Conservation (phyloP, 2,888 invertebrate species). For the Agrilus mali region DNA sequence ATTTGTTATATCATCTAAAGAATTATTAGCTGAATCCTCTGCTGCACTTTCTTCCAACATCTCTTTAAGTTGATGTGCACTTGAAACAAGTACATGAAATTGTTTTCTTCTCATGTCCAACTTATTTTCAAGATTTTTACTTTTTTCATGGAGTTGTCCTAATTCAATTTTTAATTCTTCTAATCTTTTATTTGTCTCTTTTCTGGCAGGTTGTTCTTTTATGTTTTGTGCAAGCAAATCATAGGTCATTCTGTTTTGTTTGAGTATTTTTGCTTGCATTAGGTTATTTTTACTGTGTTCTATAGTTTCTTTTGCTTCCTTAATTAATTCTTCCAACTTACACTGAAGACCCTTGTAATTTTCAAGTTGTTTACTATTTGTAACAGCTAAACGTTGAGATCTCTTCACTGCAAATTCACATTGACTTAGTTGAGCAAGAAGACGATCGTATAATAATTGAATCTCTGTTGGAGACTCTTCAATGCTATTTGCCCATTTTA, state of each 20-base stretch:
- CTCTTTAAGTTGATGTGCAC: conserved; percentile 73
- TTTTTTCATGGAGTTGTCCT: conserved; percentile 53
- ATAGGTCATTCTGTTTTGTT: conserved; percentile 86
- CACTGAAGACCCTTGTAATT: conserved; percentile 70
- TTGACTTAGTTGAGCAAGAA: conserved; percentile 72
- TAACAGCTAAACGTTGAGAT: conserved; percentile 63
- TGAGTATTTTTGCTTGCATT: conserved; percentile 69
- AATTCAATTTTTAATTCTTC: conserved; percentile 62
- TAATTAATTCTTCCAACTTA: conserved; percentile 67
- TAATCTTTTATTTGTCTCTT: conserved; percentile 60
- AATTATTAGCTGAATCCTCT: conserved; percentile 42
- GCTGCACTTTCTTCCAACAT: conserved; percentile 56
- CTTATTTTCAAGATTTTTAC: conserved; percentile 60
- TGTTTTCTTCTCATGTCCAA: conserved; percentile 77
- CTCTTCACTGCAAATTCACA: conserved; percentile 82
- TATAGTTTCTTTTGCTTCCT: conserved; percentile 67
- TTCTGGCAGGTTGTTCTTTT: conserved; percentile 78
- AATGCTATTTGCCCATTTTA: conserved; percentile 62
- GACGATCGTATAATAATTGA: conserved; percentile 60
- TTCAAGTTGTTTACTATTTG: conserved; percentile 72
- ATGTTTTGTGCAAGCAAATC: conserved; percentile 87
- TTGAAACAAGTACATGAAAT: conserved; percentile 76
- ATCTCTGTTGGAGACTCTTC: conserved; percentile 56
- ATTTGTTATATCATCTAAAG: conserved; percentile 34
- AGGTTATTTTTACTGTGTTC: conserved; percentile 70